Base-by-base conservation (phyloP, 2,113 vertebrate genomes). In the Mixornis gularis region DNA sequence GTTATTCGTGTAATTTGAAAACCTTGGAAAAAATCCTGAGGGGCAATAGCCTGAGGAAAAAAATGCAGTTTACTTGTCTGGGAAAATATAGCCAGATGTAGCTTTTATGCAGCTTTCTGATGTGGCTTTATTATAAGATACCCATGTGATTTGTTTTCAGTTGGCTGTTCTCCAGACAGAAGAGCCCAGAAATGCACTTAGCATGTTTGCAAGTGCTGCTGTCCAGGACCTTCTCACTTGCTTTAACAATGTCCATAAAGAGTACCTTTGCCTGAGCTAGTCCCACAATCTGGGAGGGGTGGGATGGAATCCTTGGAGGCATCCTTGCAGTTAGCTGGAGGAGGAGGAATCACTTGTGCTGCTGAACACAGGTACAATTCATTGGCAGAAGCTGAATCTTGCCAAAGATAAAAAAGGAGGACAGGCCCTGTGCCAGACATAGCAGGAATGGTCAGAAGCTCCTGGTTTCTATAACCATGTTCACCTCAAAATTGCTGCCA, bases 71-170 rank as follows among this genome's bases (percentile, higher is more conserved):
- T 94, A 71, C 91, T 93, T 90, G 15, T 87, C 68, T 77, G 25
- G 62, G 73, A 94, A 94, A 72, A 60, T n/a, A 22, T 11, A 91
- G 40, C 46, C 84, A 82, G 74, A 41, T 89, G 44, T 53, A 94
- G 38, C 63, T 93, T 78, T 66, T 62, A 18, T 63, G 80, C 79
- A 88, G 85, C 25, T 92, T 95, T 94, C 87, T 92, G 85, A 85
- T 64, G 72, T 74, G 48, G 74, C 74, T 92, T 93, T 73, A 49
- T 74, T 90, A 90, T 81, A 83, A 89, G 88, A 70, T 64, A 69
- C 48, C 48, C 2, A 0, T 36, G 74, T 69, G 63, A 38, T 84
- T 93, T 77, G 32, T 26, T 93, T 59, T 52, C 71, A 58, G 25
- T 30, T 85, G 58, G 44, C 59, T 66, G 9, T 72, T 85, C 60